Percentiles rank a stretch among this genome's conserved stretches.
Evolutionary conservation across 2,888 invertebrate genomes (phyloP).

Genomic region (Steinernema scapterisci): DNA sequence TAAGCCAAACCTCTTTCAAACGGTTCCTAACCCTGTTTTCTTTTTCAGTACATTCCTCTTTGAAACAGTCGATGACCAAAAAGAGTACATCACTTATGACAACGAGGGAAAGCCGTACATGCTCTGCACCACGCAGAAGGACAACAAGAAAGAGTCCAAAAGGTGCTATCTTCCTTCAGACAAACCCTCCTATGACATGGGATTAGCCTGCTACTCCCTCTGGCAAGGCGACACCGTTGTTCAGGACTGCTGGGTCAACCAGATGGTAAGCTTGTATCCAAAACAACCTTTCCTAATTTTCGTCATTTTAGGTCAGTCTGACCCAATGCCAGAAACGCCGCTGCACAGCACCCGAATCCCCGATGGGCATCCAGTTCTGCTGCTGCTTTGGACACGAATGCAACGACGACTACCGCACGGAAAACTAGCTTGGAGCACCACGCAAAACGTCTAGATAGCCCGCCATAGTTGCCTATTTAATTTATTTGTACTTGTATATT

Average conservation of each 20-base stretch:
- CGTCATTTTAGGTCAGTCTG: neutral
- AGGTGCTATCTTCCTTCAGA: conserved; percentile 8
- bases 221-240: neutral
- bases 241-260: conserved; percentile 25
- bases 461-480: too few relatives aligned
- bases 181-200: conserved; percentile 1
- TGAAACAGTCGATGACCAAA: neutral
- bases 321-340: conserved; percentile 12
- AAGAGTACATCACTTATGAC: neutral
- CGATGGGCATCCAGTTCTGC: conserved; percentile 32
- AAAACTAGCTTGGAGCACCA: neutral
- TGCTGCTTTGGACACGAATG: conserved; percentile 34
- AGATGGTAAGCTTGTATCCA: conserved; percentile 19
- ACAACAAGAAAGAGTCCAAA: neutral
- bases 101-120: neutral
- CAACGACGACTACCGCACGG: neutral
- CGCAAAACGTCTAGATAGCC: too few relatives aligned
- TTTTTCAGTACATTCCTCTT: neutral
- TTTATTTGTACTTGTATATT: too few relatives aligned
- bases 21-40: too few relatives aligned
- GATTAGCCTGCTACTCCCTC: neutral
- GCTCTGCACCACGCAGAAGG: neutral
- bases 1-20: neutral
- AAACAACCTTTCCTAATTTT: neutral
- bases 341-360: neutral